A percentile compares a stretch with the other conserved stretches of the same genome.
Conservation (phyloP, 30 jellyfish, hydroid and myxozoan species). For the Turritopsis rubra region DNA sequence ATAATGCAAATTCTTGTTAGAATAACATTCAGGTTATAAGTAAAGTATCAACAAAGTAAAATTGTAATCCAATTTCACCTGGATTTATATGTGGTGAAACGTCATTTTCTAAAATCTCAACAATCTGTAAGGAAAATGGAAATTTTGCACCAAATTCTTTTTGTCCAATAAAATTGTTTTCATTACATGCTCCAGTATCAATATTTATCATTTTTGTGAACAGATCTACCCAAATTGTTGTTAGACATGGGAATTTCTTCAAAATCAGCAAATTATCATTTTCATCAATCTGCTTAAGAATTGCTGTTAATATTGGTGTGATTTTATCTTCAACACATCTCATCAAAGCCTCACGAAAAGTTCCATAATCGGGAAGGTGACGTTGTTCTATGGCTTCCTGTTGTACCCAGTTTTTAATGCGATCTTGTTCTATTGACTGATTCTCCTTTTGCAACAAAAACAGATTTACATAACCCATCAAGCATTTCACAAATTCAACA, state of each 20-base stretch:
- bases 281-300: slow-evolving; percentile 34
- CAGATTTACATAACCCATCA: background rate
- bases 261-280: slow-evolving; percentile 38
- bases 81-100: background rate
- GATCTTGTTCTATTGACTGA: background rate
- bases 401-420: slow-evolving; percentile 38
- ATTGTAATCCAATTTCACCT: background rate
- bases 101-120: background rate
- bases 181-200: background rate
- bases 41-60: background rate
- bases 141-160: background rate
- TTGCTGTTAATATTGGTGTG: slow-evolving; percentile 33
- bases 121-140: slow-evolving; percentile 6
- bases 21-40: background rate
- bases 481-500: background rate
- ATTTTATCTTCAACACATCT: slow-evolving; percentile 49
- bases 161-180: background rate
- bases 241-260: background rate
- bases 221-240: background rate
- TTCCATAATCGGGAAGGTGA: slow-evolving; percentile 63
- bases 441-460: slow-evolving; percentile 10
- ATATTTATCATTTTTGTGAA: background rate
- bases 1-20: too few relatives aligned
- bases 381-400: slow-evolving; percentile 56
- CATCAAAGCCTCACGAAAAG: slow-evolving; percentile 64